These are phyloP conservation scores for Falcaria lacertinaria DNA, from an alignment of 2,888 invertebrate genomes.

Conservation along the genomic window DNA sequence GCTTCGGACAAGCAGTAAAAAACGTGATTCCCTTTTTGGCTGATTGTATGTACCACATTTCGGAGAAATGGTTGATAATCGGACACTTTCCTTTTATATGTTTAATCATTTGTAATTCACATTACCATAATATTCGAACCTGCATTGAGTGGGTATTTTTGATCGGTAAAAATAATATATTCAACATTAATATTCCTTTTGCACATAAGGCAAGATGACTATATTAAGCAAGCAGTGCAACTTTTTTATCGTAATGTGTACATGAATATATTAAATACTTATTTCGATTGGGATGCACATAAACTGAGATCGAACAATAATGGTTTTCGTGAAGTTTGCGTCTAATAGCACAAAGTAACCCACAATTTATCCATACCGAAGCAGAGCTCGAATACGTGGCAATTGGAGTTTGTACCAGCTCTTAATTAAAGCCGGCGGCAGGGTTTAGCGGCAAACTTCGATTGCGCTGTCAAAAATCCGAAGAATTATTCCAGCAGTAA, in stretches of 20 bases:
- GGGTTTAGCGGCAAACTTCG: constrained; percentile 74
- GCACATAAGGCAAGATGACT: not conserved
- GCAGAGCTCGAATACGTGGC: constrained; percentile 51
- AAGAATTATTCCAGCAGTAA: constrained; percentile 75
- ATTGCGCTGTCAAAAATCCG: constrained; percentile 79
- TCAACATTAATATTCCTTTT: not conserved
- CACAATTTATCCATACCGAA: constrained; percentile 32
- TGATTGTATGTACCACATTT: constrained; percentile 55
- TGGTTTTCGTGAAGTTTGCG: constrained; percentile 39
- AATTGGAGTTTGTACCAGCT: constrained; percentile 54
- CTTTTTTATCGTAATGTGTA: too few species aligned
- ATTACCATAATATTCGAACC: too few species aligned
- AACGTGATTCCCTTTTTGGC: constrained; percentile 57
- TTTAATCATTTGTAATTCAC: not conserved
- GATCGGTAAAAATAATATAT: too few species aligned
- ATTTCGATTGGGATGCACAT: constrained; percentile 1
- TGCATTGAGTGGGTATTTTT: too few species aligned
- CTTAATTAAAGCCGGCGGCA: constrained; percentile 71
- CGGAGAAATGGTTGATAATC: constrained; percentile 22
- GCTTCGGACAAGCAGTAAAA: constrained; percentile 58
- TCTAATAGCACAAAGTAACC: constrained; percentile 43
- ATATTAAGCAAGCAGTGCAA: too few species aligned
- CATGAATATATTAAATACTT: not conserved
- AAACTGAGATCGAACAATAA: constrained; percentile 23
- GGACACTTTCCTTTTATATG: not conserved